Conservation (phyloP, 1,140 invertebrate genomes). For the Choristoneura fumiferana region DNA sequence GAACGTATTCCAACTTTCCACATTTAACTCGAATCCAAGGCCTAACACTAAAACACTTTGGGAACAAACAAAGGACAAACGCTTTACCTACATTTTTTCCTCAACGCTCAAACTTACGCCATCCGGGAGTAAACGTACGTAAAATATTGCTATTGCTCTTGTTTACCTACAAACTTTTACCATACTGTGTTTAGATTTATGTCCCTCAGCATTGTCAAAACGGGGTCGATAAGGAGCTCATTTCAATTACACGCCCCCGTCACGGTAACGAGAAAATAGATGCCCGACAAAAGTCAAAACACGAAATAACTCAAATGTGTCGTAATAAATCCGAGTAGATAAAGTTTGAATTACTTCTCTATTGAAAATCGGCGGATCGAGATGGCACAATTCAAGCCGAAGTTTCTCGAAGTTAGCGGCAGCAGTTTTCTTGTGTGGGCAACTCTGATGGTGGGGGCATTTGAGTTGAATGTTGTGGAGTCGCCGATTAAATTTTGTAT, state of each 20-base stretch:
- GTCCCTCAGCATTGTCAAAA: slow-evolving; percentile 3
- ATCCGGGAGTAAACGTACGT: neutral
- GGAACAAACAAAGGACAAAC: slow-evolving; percentile 16
- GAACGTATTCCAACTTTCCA: too few species aligned
- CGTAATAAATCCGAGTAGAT: slow-evolving; percentile 51
- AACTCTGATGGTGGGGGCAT: slow-evolving; percentile 29
- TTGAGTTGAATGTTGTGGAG: neutral
- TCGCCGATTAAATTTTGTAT: neutral
- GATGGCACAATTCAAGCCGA: slow-evolving; percentile 24
- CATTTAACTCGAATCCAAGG: too few species aligned
- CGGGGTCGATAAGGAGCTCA: slow-evolving; percentile 6
- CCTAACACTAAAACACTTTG: neutral
- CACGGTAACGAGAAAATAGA: neutral
- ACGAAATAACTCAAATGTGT: slow-evolving; percentile 42
- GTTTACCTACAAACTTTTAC: slow-evolving; percentile 16
- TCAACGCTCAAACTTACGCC: slow-evolving; percentile 2
- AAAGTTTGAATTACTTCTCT: slow-evolving; percentile 56
- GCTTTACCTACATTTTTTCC: slow-evolving; percentile 8
- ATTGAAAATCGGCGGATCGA: slow-evolving; percentile 39
- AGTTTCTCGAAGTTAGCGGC: slow-evolving; percentile 36
- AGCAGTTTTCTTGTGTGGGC: slow-evolving; percentile 48
- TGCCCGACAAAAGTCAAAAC: neutral
- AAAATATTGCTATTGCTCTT: slow-evolving; percentile 17
- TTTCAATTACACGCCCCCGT: slow-evolving; percentile 17
- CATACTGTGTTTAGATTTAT: slow-evolving; percentile 13